Evolutionary conservation across 2,797 vertebrate species (phyloP).

Genomic region (Pogoniulus pusillus): DNA sequence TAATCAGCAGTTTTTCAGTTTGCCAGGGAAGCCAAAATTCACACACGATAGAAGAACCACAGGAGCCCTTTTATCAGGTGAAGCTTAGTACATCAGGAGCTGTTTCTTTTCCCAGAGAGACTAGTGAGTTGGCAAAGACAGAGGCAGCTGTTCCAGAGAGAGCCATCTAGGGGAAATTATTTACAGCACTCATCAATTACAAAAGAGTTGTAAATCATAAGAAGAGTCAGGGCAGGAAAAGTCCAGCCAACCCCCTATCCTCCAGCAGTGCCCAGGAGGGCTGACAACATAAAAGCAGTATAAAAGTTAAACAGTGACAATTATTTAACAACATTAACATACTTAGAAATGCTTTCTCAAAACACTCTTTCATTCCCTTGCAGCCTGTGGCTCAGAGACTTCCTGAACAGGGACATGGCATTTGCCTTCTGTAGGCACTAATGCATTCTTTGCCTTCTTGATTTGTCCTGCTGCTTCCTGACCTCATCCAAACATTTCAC

Average conservation of each 20-base stretch:
- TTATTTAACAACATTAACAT: background rate
- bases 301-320: background rate
- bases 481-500: background rate
- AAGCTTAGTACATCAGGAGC: background rate
- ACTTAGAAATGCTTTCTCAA: background rate
- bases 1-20: background rate
- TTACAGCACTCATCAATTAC: constrained; percentile 14
- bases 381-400: background rate
- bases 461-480: background rate
- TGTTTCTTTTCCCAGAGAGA: constrained; percentile 24
- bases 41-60: background rate
- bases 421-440: background rate
- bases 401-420: background rate
- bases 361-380: background rate
- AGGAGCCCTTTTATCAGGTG: background rate
- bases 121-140: constrained; percentile 39
- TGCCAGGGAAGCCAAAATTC: background rate
- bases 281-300: background rate
- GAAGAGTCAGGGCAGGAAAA: background rate
- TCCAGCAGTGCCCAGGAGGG: background rate
- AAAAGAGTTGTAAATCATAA: background rate
- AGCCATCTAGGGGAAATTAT: constrained; percentile 13
- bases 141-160: background rate
- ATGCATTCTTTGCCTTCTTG: background rate
- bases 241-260: background rate